Conservation (phyloP, 2,113 vertebrate genomes). For the Blennius ocellaris region DNA sequence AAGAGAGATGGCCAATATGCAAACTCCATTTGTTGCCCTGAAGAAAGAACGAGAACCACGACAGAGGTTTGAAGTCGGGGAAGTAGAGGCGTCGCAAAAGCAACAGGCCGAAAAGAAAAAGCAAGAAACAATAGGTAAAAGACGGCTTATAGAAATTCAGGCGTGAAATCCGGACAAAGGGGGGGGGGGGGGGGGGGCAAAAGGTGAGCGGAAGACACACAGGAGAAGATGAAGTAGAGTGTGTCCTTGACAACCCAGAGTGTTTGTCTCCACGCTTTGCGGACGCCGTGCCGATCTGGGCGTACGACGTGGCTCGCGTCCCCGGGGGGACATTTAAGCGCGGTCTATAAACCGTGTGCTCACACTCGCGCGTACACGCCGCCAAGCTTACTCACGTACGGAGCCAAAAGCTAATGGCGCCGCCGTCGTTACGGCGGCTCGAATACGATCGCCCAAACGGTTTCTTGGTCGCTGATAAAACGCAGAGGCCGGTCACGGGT, state of each 20-base stretch:
- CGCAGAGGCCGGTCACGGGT: slow-evolving; percentile 20
- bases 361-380: slow-evolving; percentile 44
- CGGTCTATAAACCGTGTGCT: slow-evolving; percentile 62
- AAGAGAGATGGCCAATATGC: too few relatives aligned
- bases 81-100: too few relatives aligned
- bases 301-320: slow-evolving; percentile 62
- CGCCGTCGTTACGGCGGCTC: slow-evolving; percentile 44
- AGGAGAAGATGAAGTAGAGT: slow-evolving; percentile 39
- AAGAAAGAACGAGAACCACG: too few relatives aligned
- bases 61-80: too few relatives aligned
- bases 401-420: slow-evolving; percentile 42
- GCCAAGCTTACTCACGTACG: slow-evolving; percentile 28
- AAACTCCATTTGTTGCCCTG: too few relatives aligned
- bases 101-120: too few relatives aligned
- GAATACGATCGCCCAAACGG: slow-evolving; percentile 20
- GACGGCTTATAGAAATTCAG: background rate
- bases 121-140: background rate
- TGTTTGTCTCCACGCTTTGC: slow-evolving; percentile 68
- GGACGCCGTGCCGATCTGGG: slow-evolving; percentile 54
- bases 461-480: slow-evolving; percentile 48
- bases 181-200: slow-evolving; percentile 22
- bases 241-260: slow-evolving; percentile 64
- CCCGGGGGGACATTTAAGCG: slow-evolving; percentile 60
- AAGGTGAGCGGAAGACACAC: slow-evolving; percentile 5
- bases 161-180: background rate